Conservation (phyloP, 2,888 invertebrate species). For the Mycalesis mineus region DNA sequence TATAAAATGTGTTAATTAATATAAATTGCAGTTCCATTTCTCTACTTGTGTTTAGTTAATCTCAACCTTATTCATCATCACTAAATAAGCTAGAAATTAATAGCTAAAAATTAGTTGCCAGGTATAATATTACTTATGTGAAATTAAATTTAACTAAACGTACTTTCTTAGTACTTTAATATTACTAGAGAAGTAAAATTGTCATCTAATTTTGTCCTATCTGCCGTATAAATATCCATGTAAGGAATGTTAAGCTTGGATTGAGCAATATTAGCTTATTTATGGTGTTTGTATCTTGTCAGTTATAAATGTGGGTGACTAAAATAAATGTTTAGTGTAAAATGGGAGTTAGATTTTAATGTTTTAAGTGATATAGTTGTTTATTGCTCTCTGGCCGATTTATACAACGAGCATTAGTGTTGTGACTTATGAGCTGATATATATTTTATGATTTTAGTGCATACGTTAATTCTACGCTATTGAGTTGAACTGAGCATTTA, state of each 20-base stretch:
- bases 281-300: conserved; percentile 13
- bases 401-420: background rate
- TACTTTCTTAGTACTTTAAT: too few species aligned
- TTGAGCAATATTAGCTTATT: conserved; percentile 27
- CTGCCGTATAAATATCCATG: conserved; percentile 9
- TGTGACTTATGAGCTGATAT: background rate
- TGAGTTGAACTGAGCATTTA: too few species aligned
- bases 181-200: too few species aligned
- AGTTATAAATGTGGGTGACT: conserved; percentile 15
- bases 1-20: too few species aligned
- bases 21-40: too few species aligned
- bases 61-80: too few species aligned
- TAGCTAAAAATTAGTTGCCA: too few species aligned
- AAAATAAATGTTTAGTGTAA: conserved; percentile 10
- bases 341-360: conserved; percentile 4
- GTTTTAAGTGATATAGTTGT: conserved; percentile 4
- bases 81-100: too few species aligned
- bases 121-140: too few species aligned
- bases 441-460: background rate
- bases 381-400: background rate
- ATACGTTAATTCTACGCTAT: too few species aligned
- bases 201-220: background rate
- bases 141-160: too few species aligned
- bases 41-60: too few species aligned
- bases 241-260: conserved; percentile 21